These are phyloP conservation scores for Liodrosophila aerea DNA, from an alignment of 2,888 invertebrate genomes.

Conservation along the genomic window DNA sequence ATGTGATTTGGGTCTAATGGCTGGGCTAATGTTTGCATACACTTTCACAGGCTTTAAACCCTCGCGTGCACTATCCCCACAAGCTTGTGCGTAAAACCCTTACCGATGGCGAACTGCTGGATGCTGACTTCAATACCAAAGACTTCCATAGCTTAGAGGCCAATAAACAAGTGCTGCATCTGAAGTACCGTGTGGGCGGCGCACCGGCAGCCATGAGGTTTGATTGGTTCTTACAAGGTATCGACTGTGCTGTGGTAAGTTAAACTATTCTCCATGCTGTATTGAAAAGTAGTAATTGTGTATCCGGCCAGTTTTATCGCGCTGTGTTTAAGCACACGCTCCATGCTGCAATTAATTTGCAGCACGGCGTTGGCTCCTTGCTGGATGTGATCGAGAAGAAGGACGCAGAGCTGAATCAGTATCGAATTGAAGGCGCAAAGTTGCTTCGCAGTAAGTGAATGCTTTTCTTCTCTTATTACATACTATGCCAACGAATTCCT, in stretches of 20 bases:
- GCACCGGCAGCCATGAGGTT: slow-evolving; percentile 59
- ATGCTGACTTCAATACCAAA: too few relatives aligned
- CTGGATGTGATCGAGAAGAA: slow-evolving; percentile 69
- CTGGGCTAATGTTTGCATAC: too few relatives aligned
- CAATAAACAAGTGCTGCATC: slow-evolving; percentile 33
- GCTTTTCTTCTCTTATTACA: neutral
- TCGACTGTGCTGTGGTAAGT: slow-evolving; percentile 26
- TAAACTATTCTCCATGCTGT: too few relatives aligned
- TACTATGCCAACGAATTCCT: too few relatives aligned
- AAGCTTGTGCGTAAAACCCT: too few relatives aligned
- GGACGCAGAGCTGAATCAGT: slow-evolving; percentile 79
- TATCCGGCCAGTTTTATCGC: slow-evolving; percentile 62
- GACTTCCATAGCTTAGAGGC: too few relatives aligned
- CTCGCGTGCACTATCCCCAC: too few relatives aligned
- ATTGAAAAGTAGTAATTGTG: too few relatives aligned
- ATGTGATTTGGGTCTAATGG: too few relatives aligned
- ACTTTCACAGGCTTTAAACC: too few relatives aligned
- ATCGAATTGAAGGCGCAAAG: slow-evolving; percentile 71
- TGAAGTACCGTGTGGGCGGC: slow-evolving; percentile 71
- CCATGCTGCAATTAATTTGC: slow-evolving; percentile 43
- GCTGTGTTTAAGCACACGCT: slow-evolving; percentile 56
- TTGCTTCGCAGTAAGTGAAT: slow-evolving; percentile 70
- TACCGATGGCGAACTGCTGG: neutral
- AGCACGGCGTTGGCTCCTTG: slow-evolving; percentile 55
- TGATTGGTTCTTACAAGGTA: slow-evolving; percentile 71